Conservation (phyloP, 2,888 invertebrate species). For the Macrophya annulata region DNA sequence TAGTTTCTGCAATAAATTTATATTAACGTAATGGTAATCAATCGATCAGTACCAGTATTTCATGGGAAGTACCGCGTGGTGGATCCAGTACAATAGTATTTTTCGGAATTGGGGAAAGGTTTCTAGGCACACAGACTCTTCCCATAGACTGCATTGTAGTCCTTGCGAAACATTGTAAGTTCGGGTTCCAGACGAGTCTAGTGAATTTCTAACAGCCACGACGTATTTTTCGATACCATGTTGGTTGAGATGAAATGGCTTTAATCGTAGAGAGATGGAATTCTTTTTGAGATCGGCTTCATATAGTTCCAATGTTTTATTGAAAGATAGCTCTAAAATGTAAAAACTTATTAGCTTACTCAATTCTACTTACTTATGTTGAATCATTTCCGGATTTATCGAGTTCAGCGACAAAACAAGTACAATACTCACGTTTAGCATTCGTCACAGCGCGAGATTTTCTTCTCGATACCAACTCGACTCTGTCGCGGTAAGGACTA, state of each 20-base stretch:
- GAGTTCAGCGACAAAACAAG: not conserved
- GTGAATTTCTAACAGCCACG: constrained; percentile 36
- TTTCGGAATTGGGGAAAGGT: not conserved
- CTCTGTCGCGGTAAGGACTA: too few relatives aligned
- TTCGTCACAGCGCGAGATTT: too few relatives aligned
- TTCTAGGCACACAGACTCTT: not conserved
- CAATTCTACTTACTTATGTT: not conserved
- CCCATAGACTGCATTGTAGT: not conserved
- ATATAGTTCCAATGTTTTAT: constrained; percentile 60
- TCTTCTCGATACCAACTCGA: too few relatives aligned
- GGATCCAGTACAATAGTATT: too few relatives aligned
- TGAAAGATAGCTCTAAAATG: constrained; percentile 35
- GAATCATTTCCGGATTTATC: not conserved
- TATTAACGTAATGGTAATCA: not conserved
- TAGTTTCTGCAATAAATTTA: not conserved
- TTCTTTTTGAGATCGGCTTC: constrained; percentile 60
- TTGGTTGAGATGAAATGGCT: constrained; percentile 69
- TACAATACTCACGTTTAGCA: too few relatives aligned
- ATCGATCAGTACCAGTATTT: not conserved
- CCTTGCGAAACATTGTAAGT: not conserved
- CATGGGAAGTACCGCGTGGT: not conserved
- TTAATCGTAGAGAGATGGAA: constrained; percentile 67
- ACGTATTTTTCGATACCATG: constrained; percentile 64
- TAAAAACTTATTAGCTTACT: constrained; percentile 7
- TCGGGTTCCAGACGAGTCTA: not conserved